Evolutionary conservation across 35 echinoderm and acorn worm genomes (phyloP).

Genomic region (Antedon bifida): DNA sequence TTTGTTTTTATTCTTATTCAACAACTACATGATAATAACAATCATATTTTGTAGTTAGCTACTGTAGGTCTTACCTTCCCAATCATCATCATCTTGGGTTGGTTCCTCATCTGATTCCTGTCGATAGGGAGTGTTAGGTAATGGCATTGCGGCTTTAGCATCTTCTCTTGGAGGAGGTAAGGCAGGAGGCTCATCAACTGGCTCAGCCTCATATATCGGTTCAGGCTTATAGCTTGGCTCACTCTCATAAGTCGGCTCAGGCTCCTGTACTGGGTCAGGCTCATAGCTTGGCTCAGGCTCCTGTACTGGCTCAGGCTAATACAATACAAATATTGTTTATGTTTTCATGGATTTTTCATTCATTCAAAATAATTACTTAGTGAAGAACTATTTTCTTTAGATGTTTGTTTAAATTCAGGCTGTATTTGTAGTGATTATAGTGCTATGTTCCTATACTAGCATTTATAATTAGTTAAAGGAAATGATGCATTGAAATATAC

Average conservation of each 20-base stretch:
- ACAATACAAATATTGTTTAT: no score
- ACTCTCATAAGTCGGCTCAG: constrained; percentile 15
- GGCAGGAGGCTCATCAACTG: constrained; percentile 19
- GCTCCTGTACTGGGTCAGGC: constrained; percentile 18
- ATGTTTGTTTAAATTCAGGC: no score
- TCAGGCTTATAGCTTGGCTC: constrained; percentile 30
- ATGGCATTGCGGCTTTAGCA: neutral
- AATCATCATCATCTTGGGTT: neutral
- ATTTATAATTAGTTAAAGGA: no score
- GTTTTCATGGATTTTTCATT: no score
- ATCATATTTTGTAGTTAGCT: no score
- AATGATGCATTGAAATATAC: no score
- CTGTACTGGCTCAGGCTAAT: constrained; percentile 21
- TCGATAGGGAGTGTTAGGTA: neutral
- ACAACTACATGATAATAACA: no score
- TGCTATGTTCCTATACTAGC: no score
- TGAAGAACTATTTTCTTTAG: no score
- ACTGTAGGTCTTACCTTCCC: constrained; percentile 13
- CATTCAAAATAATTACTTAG: no score
- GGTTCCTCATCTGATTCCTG: constrained; percentile 20
- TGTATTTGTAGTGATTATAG: no score
- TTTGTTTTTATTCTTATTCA: no score
- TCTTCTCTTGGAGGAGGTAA: neutral
- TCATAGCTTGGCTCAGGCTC: constrained; percentile 30
- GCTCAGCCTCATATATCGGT: neutral